These are phyloP conservation scores for Gephyroberyx darwinii DNA, from an alignment of 2,797 vertebrate genomes.

Conservation along the genomic window DNA sequence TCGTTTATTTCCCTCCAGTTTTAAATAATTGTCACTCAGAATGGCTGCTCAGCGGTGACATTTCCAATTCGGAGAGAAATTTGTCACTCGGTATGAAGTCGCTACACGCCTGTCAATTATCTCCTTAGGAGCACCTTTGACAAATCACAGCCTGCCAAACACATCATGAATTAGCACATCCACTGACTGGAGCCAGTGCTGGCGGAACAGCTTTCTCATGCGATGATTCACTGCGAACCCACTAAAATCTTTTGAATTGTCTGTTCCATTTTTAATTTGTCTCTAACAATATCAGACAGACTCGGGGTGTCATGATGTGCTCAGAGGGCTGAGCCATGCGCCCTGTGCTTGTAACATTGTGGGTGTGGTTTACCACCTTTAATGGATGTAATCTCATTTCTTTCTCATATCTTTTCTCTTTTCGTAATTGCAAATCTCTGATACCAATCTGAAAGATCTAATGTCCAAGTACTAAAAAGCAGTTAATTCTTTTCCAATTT, in stretches of 20 bases:
- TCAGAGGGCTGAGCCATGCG: neutral
- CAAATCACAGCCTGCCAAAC: constrained; percentile 60
- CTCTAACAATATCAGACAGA: constrained; percentile 4
- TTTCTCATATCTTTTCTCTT: too few species aligned
- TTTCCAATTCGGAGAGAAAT: constrained; percentile 49
- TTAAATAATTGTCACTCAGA: constrained; percentile 50
- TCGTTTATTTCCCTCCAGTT: constrained; percentile 33
- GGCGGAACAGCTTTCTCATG: constrained; percentile 30
- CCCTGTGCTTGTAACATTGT: too few species aligned
- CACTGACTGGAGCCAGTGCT: constrained; percentile 11
- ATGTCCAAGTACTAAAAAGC: too few species aligned
- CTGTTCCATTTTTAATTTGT: neutral
- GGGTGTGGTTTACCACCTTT: too few species aligned
- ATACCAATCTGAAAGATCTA: too few species aligned
- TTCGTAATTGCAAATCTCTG: too few species aligned
- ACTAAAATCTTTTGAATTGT: constrained; percentile 16
- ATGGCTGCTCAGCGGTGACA: constrained; percentile 21
- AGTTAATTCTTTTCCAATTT: too few species aligned
- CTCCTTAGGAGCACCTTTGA: constrained; percentile 57
- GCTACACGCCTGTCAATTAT: constrained; percentile 59
- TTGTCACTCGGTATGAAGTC: constrained; percentile 61
- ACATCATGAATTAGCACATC: constrained; percentile 41
- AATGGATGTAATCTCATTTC: too few species aligned
- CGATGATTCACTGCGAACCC: constrained; percentile 47
- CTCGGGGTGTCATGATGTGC: neutral